Evolutionary conservation across 2,888 invertebrate genomes (phyloP).

Genomic region (Drosophila kanekoi): DNA sequence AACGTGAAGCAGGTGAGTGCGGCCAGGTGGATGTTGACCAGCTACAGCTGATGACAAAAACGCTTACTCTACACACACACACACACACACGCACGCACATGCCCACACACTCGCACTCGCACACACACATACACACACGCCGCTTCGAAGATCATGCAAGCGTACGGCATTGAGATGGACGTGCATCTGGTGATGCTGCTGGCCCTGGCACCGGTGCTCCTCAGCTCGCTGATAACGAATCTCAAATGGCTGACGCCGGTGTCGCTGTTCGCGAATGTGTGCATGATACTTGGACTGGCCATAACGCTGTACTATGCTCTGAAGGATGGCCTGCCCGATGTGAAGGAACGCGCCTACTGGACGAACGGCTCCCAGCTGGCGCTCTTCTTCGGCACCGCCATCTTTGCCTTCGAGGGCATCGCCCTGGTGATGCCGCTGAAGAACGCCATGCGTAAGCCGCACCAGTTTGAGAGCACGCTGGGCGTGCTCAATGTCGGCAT

Average conservation of each 20-base stretch:
- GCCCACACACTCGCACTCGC: too few species aligned
- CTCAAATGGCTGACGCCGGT: slow-evolving; percentile 95
- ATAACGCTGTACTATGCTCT: slow-evolving; percentile 95
- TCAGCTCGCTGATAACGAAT: slow-evolving; percentile 92
- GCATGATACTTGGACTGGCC: slow-evolving; percentile 93
- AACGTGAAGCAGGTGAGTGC: slow-evolving; percentile 90
- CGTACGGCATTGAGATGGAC: slow-evolving; percentile 87
- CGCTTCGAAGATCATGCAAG: slow-evolving; percentile 88
- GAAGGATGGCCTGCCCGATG: slow-evolving; percentile 90
- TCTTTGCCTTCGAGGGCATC: slow-evolving; percentile 99
- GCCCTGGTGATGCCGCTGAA: slow-evolving; percentile 96
- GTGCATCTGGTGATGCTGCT: slow-evolving; percentile 90
- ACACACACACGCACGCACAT: too few species aligned
- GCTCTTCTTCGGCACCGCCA: slow-evolving; percentile 97
- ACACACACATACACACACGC: not conserved
- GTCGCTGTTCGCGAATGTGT: slow-evolving; percentile 94
- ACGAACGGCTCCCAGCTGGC: slow-evolving; percentile 89
- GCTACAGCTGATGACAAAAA: not conserved
- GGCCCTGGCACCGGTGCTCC: slow-evolving; percentile 90
- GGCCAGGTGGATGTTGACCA: not conserved
- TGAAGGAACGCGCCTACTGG: slow-evolving; percentile 86
- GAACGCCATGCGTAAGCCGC: slow-evolving; percentile 94
- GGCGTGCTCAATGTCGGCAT: slow-evolving; percentile 97
- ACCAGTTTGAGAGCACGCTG: slow-evolving; percentile 90
- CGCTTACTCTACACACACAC: too few species aligned